phyloP scores from a whole-genome alignment of 2,888 invertebrate genomes.

The Agapostemon virescens region DNA sequence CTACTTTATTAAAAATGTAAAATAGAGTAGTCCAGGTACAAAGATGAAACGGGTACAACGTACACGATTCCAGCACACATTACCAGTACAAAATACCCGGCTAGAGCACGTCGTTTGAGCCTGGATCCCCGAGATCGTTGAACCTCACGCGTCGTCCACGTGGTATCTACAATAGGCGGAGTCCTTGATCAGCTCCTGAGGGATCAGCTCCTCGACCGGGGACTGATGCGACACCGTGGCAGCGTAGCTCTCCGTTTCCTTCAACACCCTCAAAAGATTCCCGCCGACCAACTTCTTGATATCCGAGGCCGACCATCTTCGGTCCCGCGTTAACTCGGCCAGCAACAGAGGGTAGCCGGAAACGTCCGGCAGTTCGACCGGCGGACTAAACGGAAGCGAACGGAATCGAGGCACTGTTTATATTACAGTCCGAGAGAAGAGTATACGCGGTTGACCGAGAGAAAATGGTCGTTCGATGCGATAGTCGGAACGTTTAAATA shows the following conservation, averaged over 20 bases:
- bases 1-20: constrained; percentile 58
- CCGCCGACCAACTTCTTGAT: constrained; percentile 84
- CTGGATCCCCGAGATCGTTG: background rate
- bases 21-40: constrained; percentile 62
- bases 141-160: constrained; percentile 62
- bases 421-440: background rate
- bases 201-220: constrained; percentile 82
- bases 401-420: background rate
- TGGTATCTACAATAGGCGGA: constrained; percentile 83
- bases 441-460: background rate
- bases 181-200: constrained; percentile 82
- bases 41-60: constrained; percentile 50
- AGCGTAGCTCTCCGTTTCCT: constrained; percentile 81
- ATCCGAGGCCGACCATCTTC: constrained; percentile 84
- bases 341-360: constrained; percentile 84
- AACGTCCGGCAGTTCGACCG: constrained; percentile 82
- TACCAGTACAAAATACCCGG: constrained; percentile 1
- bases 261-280: constrained; percentile 83
- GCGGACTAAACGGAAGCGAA: constrained; percentile 77
- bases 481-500: background rate
- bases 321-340: constrained; percentile 83
- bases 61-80: constrained; percentile 11
- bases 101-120: background rate
- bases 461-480: background rate
- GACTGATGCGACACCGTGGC: constrained; percentile 78